Evolutionary conservation across 2,888 invertebrate species (phyloP).

Genomic region (Torymus aiolomorphi): DNA sequence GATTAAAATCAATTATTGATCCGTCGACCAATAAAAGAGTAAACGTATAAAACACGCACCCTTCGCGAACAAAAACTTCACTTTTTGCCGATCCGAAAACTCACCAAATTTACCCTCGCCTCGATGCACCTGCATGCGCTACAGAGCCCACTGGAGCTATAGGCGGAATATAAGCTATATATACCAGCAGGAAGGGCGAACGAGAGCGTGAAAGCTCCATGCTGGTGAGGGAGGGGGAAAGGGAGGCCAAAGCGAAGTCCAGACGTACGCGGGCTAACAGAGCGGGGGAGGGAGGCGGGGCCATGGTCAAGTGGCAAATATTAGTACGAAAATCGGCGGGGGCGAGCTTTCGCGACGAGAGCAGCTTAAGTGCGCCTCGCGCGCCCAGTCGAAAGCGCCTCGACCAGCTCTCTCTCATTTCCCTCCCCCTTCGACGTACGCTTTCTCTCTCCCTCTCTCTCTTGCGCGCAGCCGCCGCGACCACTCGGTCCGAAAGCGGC

Average conservation of each 20-base stretch:
- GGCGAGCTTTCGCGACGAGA: slow-evolving; percentile 71
- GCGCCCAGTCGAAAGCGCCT: slow-evolving; percentile 56
- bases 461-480: background rate
- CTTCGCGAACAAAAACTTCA: too few relatives aligned
- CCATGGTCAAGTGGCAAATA: slow-evolving; percentile 74
- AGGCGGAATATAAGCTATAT: slow-evolving; percentile 15
- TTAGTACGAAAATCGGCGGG: slow-evolving; percentile 74
- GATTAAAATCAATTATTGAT: too few relatives aligned
- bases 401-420: slow-evolving; percentile 25
- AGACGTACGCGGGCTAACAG: slow-evolving; percentile 19
- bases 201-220: slow-evolving; percentile 14
- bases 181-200: background rate
- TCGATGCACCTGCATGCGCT: slow-evolving; percentile 31
- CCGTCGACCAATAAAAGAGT: too few relatives aligned
- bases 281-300: slow-evolving; percentile 54
- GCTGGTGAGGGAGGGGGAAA: background rate
- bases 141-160: slow-evolving; percentile 10
- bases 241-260: background rate
- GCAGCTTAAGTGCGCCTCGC: slow-evolving; percentile 71
- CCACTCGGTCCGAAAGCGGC: slow-evolving; percentile 2
- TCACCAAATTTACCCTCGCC: background rate
- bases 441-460: slow-evolving; percentile 18
- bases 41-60: too few relatives aligned
- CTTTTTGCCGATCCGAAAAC: too few relatives aligned
- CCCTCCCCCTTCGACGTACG: too few relatives aligned